Conservation (phyloP, 1,140 invertebrate species). For the Drosophila erecta region DNA sequence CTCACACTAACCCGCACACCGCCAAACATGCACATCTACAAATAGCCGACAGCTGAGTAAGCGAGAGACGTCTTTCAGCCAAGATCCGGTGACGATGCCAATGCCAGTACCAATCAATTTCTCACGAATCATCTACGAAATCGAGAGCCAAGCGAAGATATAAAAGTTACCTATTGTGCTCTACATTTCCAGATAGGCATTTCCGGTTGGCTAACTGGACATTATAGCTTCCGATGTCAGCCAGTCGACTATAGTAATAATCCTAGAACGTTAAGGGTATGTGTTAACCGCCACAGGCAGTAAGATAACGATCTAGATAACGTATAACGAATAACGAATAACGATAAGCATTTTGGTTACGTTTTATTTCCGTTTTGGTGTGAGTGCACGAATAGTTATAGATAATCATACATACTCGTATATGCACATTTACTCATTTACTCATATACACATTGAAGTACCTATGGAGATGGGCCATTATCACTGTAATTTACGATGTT, state of each 20-base stretch:
- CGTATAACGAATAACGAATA: slow-evolving; percentile 42
- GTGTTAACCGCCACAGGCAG: slow-evolving; percentile 72
- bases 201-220: slow-evolving; percentile 94
- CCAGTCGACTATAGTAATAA: slow-evolving; percentile 96
- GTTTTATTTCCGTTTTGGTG: slow-evolving; percentile 30
- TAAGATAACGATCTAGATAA: slow-evolving; percentile 63
- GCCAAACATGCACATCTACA: slow-evolving; percentile 53
- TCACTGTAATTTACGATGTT: slow-evolving; percentile 16
- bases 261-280: slow-evolving; percentile 95
- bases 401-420: slow-evolving; percentile 13
- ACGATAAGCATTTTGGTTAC: slow-evolving; percentile 27
- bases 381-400: slow-evolving; percentile 26
- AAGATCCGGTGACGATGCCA: slow-evolving; percentile 10
- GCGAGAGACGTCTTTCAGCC: neutral
- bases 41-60: slow-evolving; percentile 30
- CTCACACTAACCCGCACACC: slow-evolving; percentile 56
- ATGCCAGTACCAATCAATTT: slow-evolving; percentile 4
- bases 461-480: slow-evolving; percentile 1
- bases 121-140: slow-evolving; percentile 23
- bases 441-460: slow-evolving; percentile 10
- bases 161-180: slow-evolving; percentile 57
- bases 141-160: slow-evolving; percentile 26
- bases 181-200: slow-evolving; percentile 92
- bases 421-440: neutral
- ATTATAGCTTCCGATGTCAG: slow-evolving; percentile 97